Evolutionary conservation across 1,140 invertebrate species (phyloP).

Genomic region (Microplitis mediator): DNA sequence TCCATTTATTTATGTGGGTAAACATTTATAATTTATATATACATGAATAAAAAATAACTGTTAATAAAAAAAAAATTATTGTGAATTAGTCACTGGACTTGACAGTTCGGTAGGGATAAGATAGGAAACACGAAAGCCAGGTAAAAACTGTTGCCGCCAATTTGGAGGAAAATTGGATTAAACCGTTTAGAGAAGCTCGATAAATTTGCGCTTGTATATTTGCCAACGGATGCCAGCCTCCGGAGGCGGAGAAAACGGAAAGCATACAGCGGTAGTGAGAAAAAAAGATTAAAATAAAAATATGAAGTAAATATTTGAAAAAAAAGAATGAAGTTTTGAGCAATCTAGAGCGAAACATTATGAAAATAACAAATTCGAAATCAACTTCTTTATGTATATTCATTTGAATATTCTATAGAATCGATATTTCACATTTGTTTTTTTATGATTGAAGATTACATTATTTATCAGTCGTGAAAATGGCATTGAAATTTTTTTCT

Average conservation of each 20-base stretch:
- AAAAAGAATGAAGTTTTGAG: slow-evolving; percentile 6
- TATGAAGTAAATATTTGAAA: slow-evolving; percentile 7
- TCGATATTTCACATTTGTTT: too few species aligned
- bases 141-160: slow-evolving; percentile 38
- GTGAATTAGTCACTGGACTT: slow-evolving; percentile 2
- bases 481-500: too few species aligned
- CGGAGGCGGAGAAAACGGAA: slow-evolving; percentile 22
- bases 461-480: too few species aligned
- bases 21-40: too few species aligned
- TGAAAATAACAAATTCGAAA: too few species aligned
- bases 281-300: slow-evolving; percentile 7
- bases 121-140: slow-evolving; percentile 12
- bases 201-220: slow-evolving; percentile 39
- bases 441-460: too few species aligned
- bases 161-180: slow-evolving; percentile 42
- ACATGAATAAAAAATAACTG: too few species aligned
- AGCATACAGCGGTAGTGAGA: background rate
- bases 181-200: slow-evolving; percentile 39
- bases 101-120: background rate
- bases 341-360: background rate
- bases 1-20: too few species aligned
- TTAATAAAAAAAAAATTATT: background rate
- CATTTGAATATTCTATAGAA: too few species aligned
- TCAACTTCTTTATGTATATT: too few species aligned
- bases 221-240: slow-evolving; percentile 28